Evolutionary conservation across 2,888 invertebrate species (phyloP).

Genomic region (Dynastes hyllus): DNA sequence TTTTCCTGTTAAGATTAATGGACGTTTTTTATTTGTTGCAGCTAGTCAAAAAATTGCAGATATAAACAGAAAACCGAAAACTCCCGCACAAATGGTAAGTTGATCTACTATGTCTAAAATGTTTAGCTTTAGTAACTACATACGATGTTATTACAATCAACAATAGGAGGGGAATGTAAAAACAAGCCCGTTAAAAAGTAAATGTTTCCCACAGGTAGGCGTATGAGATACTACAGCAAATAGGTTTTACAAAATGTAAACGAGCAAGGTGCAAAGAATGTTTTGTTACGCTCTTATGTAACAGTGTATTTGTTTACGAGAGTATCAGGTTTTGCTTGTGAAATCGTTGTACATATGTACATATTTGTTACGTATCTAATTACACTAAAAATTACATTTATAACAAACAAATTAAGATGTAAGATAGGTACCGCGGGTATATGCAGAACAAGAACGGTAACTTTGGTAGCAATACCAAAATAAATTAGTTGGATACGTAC

Average conservation of each 20-base stretch:
- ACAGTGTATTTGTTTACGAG: constrained; percentile 10
- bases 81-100: constrained; percentile 94
- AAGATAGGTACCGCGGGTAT: background rate
- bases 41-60: constrained; percentile 76
- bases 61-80: constrained; percentile 85
- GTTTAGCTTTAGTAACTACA: background rate
- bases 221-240: constrained; percentile 1
- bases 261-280: constrained; percentile 8
- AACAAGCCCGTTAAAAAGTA: constrained; percentile 3
- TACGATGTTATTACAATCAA: background rate
- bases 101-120: constrained; percentile 2
- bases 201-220: constrained; percentile 1
- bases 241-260: background rate
- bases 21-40: constrained; percentile 69
- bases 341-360: background rate
- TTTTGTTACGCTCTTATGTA: constrained; percentile 7
- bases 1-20: too few species aligned
- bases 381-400: constrained; percentile 6
- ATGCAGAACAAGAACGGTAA: background rate
- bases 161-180: background rate
- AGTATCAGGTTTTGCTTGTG: constrained; percentile 16
- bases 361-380: background rate
- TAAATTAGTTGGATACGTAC: background rate
- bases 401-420: constrained; percentile 2
- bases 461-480: background rate